Conservation (phyloP, 1,140 invertebrate genomes). For the Lepeophtheirus salmonis region DNA sequence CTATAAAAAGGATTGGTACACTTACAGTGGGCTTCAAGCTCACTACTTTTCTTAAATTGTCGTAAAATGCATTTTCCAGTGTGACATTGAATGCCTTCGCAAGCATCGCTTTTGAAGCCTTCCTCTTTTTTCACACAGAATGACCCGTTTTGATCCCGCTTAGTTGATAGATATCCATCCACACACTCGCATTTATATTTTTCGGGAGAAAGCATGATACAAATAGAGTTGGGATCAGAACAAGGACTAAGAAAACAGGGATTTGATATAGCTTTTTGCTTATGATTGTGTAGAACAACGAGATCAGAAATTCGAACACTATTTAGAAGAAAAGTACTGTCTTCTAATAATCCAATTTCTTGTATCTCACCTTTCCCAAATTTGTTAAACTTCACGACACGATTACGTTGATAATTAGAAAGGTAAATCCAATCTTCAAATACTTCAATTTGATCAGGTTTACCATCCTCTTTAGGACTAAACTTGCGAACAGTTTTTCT, state of each 20-base stretch:
- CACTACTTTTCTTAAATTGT: slow-evolving; percentile 24
- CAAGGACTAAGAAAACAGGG: slow-evolving; percentile 17
- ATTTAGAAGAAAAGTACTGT: slow-evolving; percentile 29
- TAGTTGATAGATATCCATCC: slow-evolving; percentile 9
- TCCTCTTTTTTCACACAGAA: slow-evolving; percentile 4
- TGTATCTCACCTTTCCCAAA: slow-evolving; percentile 39
- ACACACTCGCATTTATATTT: slow-evolving; percentile 23
- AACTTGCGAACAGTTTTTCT: slow-evolving; percentile 38
- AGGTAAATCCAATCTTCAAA: slow-evolving; percentile 52
- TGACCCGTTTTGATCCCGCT: slow-evolving; percentile 4
- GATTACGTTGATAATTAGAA: slow-evolving; percentile 40
- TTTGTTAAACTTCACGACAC: slow-evolving; percentile 46
- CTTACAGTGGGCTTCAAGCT: slow-evolving; percentile 38
- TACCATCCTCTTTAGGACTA: slow-evolving; percentile 26
- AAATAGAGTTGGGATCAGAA: slow-evolving; percentile 1
- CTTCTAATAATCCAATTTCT: slow-evolving; percentile 27
- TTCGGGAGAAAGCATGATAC: slow-evolving; percentile 24
- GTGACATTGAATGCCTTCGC: slow-evolving; percentile 16
- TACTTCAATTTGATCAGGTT: slow-evolving; percentile 47
- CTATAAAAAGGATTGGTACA: slow-evolving; percentile 18
- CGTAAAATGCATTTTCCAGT: slow-evolving; percentile 27
- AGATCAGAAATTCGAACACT: slow-evolving; percentile 39
- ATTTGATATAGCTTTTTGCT: slow-evolving; percentile 36
- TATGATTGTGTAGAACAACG: slow-evolving; percentile 43
- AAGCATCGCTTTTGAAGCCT: slow-evolving; percentile 1